Base-by-base conservation (phyloP, 2,113 vertebrate genomes). In the Hypocryptadius cinnamomeus region DNA sequence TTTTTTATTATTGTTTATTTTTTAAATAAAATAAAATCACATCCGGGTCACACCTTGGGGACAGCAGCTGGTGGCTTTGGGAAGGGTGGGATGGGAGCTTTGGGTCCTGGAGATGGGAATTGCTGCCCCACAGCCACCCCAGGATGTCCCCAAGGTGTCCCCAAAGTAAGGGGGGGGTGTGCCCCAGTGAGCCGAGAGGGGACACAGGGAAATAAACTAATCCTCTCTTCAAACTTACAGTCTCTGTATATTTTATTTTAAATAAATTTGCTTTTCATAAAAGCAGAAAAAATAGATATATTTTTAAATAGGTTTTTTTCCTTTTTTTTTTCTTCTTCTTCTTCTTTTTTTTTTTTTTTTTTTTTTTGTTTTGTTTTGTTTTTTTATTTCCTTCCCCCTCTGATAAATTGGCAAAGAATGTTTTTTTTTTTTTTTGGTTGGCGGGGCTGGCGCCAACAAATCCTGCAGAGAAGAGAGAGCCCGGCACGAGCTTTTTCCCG, bases 191-290 rank as follows among this genome's bases (percentile, higher is more conserved):
- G 87, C 79, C 18, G 0, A 59, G 69, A 10, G 47, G 81, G 83
- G 12, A n/a, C 65, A 59, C 33, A 19, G 87, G 87, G 85, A 92
- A 94, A 97, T 93, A 97, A 96, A 97, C 5, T 61, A 42, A 6
- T 93, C 83, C 35, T 82, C 95, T 94, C 94, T 92, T 64, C 59
- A 77, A 94, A 85, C 73, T 51, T 91, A 94, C 94, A 96, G 87
- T 79, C 92, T 96, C 88, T 96, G 85, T 92, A 92, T 93, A 96
- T 64, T 96, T 95, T 93, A 92, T 96, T 96, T 96, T 96, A 98
- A 98, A 98, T 97, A 98, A 95, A 95, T 97, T 95, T 97, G 97
- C 97, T 97, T 97, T 97, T 96, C 96, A 97, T 95, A 98, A 98
- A 98, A 97, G 97, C 96, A 44, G 95, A 97, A 98, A 97, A 97